These are phyloP conservation scores for Podarcis siculus DNA, from an alignment of 2,797 vertebrate species.

Conservation along the genomic window DNA sequence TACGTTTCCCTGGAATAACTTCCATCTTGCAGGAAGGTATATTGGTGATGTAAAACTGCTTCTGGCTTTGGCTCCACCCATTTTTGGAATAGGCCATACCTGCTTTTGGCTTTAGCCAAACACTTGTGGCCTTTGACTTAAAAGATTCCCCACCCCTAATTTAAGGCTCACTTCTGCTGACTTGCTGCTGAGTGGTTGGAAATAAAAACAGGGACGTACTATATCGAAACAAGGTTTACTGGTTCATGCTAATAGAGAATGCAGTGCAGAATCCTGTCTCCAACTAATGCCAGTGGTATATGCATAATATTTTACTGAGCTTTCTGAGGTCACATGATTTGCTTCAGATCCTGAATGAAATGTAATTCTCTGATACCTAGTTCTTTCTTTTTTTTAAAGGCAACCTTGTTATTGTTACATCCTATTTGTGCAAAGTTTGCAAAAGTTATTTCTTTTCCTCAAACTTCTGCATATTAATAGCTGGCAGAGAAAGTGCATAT, in stretches of 20 bases:
- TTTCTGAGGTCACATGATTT: background rate
- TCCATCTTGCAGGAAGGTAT: background rate
- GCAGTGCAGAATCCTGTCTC: background rate
- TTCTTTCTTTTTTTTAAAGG: background rate
- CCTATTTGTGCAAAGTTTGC: background rate
- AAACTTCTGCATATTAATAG: background rate
- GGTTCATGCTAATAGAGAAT: background rate
- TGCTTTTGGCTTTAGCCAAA: background rate
- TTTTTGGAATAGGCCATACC: too few species aligned
- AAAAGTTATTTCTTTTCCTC: background rate
- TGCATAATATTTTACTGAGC: background rate
- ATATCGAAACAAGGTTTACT: background rate
- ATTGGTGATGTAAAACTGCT: too few species aligned
- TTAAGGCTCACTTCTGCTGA: background rate
- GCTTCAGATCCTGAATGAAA: background rate
- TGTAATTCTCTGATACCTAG: background rate
- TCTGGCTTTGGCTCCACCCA: too few species aligned
- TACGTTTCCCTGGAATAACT: background rate
- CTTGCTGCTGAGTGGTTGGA: background rate
- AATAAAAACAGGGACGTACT: background rate
- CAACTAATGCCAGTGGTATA: background rate
- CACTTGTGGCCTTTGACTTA: background rate
- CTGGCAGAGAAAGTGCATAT: background rate
- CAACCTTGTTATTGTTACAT: background rate
- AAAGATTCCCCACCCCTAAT: background rate